Evolutionary conservation across 1,140 invertebrate genomes (phyloP), one percentile per base, ranked within the genome.

Genomic region (Arctopsyche grandis): DNA sequence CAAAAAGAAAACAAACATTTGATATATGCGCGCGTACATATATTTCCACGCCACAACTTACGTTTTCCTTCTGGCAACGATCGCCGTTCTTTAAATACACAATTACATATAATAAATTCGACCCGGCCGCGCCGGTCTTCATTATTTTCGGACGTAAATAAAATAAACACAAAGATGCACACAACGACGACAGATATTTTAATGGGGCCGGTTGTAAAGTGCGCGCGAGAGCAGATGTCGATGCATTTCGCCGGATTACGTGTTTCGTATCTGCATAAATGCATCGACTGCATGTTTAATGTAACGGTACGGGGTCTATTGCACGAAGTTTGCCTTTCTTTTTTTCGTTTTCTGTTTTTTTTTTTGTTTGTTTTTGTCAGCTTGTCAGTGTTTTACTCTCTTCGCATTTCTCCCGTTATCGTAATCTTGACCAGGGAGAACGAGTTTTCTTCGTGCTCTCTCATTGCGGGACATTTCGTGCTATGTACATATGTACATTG

Each of bases 131-230:
- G 7, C 9, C 58, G 5, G 14, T 26, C 24, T 29, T 66, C 26
- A 66, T 66, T 66, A 66, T 66, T 66, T 66, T 66, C 14, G 63
- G 24, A 22, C 63, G 22, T 66, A 66, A 66, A 66, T 66, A 66
- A 66, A 26, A 21, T 21, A 19, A 21, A 60, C 56, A 5, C 56
- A 21, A 7, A 1, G 29, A 38, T 38, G 29, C 29, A 4, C 29
- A 52, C 10, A 12, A 52, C 12, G 48, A 52, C 48, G 48, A 52
- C 48, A 52, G 1, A 52, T 52, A 52, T n/a, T 14, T 60, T 19
- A 60, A 60, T 60, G 16, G 56, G n/a, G 56, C 7, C 7, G 7
- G 29, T 60, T 16, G 16, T 60, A 60, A 60, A 60, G 16, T 19
- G 16, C n/a, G 1, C 29, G 1, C 29, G n/a, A n/a, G n/a, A n/a